Evolutionary conservation across 2,797 vertebrate genomes (phyloP).

Genomic region (Ptychadena robeensis): DNA sequence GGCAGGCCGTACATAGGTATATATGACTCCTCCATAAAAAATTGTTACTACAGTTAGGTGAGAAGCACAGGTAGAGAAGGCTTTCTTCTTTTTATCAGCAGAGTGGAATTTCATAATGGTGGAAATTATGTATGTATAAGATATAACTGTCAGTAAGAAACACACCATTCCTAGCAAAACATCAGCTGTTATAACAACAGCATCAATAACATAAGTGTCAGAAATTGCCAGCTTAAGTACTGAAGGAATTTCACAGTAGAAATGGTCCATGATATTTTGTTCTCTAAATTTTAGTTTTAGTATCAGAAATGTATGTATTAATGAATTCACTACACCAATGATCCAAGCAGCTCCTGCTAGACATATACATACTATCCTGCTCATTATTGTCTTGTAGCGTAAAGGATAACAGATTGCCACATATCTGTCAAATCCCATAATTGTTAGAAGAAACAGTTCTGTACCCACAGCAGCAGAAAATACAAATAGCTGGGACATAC

Average conservation of each 20-base stretch:
- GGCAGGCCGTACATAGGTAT: constrained; percentile 45
- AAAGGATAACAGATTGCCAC: constrained; percentile 59
- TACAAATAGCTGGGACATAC: constrained; percentile 39
- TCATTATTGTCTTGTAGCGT: constrained; percentile 58
- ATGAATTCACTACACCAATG: constrained; percentile 27
- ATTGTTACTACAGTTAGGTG: constrained; percentile 42
- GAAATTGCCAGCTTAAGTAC: constrained; percentile 56
- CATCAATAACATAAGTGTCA: constrained; percentile 47
- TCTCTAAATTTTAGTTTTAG: constrained; percentile 39
- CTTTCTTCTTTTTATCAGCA: constrained; percentile 40
- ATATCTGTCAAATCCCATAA: constrained; percentile 60
- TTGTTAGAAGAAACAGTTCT: constrained; percentile 50
- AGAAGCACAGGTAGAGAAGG: too few species aligned
- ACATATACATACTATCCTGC: constrained; percentile 7
- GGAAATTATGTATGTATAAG: too few species aligned
- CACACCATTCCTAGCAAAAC: constrained; percentile 34
- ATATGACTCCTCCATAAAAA: constrained; percentile 46
- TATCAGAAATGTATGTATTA: constrained; percentile 46
- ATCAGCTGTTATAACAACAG: constrained; percentile 48
- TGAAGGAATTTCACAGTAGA: constrained; percentile 58
- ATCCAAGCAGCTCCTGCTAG: constrained; percentile 35
- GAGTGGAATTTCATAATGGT: constrained; percentile 52
- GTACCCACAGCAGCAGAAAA: constrained; percentile 40
- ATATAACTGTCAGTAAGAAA: constrained; percentile 50
- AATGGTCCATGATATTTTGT: constrained; percentile 47